These are phyloP conservation scores for Monomorium pharaonis DNA, from an alignment of 1,140 invertebrate genomes.

Conservation along the genomic window DNA sequence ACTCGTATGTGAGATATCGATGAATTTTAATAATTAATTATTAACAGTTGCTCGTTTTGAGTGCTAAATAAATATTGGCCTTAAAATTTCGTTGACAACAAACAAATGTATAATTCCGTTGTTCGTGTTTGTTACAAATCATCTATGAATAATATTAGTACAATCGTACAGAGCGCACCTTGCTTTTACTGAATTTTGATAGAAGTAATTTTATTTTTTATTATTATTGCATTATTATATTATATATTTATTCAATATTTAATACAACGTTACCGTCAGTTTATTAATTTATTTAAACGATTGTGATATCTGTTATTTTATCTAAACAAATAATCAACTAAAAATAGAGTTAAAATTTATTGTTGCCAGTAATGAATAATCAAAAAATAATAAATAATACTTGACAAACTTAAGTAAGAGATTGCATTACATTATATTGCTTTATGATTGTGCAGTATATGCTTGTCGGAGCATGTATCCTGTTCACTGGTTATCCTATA, in stretches of 20 bases:
- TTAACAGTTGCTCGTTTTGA: not conserved
- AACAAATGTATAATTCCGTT: not conserved
- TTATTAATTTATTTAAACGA: constrained; percentile 9
- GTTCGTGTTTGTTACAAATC: not conserved
- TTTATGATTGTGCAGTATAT: not conserved
- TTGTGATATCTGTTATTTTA: not conserved
- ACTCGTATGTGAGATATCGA: not conserved
- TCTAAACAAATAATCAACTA: not conserved
- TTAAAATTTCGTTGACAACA: not conserved
- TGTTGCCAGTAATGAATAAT: no score
- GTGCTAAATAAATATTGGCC: not conserved
- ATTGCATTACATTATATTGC: constrained; percentile 13
- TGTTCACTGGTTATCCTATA: constrained; percentile 11
- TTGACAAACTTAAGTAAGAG: not conserved
- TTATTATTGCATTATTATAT: not conserved
- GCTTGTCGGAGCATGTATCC: not conserved
- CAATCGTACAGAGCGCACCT: no score
- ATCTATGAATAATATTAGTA: constrained; percentile 19
- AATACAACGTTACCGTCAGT: not conserved
- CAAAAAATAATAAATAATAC: not conserved
- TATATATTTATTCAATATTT: not conserved
- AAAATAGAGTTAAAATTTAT: no score
- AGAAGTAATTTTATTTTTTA: not conserved
- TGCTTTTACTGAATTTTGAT: not conserved
- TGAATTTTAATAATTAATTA: constrained; percentile 25